phyloP scores from a whole-genome alignment of 2,113 vertebrate genomes.

The Ptyas mucosa region DNA sequence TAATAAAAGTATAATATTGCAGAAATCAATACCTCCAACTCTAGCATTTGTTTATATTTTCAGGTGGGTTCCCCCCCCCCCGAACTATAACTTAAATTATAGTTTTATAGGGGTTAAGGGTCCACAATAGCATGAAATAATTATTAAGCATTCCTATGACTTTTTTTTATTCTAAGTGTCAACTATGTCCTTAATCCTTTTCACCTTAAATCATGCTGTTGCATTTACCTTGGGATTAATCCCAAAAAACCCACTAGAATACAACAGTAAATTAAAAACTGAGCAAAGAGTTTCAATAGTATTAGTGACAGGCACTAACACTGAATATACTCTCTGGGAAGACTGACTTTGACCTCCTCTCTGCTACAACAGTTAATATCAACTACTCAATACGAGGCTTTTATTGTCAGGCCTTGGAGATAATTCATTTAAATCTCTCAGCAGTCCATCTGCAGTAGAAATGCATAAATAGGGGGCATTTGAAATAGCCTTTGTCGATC shows the following conservation, averaged over 20 bases:
- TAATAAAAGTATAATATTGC: background rate
- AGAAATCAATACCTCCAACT: background rate
- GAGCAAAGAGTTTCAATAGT: background rate
- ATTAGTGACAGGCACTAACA: background rate
- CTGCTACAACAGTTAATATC: conserved; percentile 9
- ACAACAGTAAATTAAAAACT: background rate
- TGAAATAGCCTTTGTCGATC: background rate
- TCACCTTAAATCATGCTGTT: background rate
- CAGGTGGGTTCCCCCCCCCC: fast-evolving
- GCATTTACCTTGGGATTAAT: background rate
- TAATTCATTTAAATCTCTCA: conserved; percentile 8
- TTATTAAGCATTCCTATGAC: background rate
- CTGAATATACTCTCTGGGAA: background rate
- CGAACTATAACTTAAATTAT: background rate
- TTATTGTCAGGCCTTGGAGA: background rate
- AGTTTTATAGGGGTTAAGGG: background rate
- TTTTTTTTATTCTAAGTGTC: background rate
- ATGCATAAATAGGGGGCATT: background rate
- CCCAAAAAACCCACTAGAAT: background rate
- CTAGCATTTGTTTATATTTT: background rate
- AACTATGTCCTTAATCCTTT: background rate
- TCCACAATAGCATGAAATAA: background rate
- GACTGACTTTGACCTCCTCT: conserved; percentile 8
- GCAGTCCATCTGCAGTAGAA: background rate
- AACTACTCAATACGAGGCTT: background rate